A percentile compares a stretch with the other conserved stretches of the same genome.
Evolutionary conservation across 2,797 vertebrate species (phyloP).

Genomic region (Phalanger gymnotis): DNA sequence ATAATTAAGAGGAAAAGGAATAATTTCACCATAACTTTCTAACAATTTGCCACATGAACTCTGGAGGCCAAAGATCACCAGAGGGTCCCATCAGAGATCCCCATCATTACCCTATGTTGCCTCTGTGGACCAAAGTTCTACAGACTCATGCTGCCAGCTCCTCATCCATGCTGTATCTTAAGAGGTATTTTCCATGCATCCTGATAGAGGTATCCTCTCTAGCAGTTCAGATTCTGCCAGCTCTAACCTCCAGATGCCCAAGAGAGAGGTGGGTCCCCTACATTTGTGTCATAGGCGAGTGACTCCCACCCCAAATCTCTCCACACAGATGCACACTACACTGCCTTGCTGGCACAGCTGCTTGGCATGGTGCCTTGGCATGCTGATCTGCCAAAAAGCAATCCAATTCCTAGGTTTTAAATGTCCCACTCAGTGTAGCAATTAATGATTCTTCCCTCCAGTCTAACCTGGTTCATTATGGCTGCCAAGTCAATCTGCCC

Average conservation of each 20-base stretch:
- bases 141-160: background rate
- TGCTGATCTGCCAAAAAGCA: background rate
- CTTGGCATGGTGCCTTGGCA: background rate
- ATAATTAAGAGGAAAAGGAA: background rate
- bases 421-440: background rate
- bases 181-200: background rate
- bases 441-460: background rate
- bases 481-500: background rate
- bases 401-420: background rate
- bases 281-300: background rate
- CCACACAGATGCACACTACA: background rate
- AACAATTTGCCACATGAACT: background rate
- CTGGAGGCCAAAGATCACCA: background rate
- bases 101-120: background rate
- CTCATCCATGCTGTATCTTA: background rate
- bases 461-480: background rate
- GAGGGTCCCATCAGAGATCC: background rate
- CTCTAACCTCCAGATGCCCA: background rate
- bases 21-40: background rate
- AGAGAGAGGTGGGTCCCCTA: background rate
- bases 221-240: background rate
- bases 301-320: background rate
- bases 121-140: background rate
- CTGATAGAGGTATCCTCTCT: background rate
- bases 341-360: background rate